phyloP scores from a whole-genome alignment of 2,888 invertebrate species.

The Steinernema scapterisci region DNA sequence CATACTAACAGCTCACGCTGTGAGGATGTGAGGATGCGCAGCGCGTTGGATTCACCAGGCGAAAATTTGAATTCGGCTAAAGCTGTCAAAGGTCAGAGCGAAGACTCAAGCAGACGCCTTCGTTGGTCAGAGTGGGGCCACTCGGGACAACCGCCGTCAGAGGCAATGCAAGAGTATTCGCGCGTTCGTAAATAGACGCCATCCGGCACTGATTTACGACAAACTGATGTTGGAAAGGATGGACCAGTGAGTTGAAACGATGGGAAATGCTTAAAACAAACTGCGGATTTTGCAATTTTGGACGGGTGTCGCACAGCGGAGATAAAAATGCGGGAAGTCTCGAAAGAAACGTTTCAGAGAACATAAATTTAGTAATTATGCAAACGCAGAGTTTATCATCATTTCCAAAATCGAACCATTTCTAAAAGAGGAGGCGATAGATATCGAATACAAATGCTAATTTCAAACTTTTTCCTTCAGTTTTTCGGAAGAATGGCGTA shows the following conservation, averaged over 20 bases:
- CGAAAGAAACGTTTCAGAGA: no score
- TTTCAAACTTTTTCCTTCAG: no score
- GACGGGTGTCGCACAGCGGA: no score
- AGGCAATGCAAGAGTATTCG: slow-evolving; percentile 26
- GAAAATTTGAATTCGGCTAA: background rate
- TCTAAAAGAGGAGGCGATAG: no score
- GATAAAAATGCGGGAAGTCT: no score
- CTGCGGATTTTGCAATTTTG: no score
- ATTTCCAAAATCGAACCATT: no score
- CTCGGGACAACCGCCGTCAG: slow-evolving; percentile 11
- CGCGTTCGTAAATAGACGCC: slow-evolving; percentile 32
- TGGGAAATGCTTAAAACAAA: background rate
- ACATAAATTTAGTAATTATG: no score
- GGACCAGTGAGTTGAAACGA: background rate
- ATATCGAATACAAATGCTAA: no score
- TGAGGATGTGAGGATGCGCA: no score
- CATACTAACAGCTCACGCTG: background rate
- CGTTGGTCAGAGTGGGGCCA: slow-evolving; percentile 8
- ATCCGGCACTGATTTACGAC: slow-evolving; percentile 32
- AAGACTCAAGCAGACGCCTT: background rate
- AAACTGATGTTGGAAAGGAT: slow-evolving; percentile 13
- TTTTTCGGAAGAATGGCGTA: no score
- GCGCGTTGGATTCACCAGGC: background rate
- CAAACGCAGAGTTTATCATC: no score
- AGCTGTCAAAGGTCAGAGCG: background rate